phyloP scores from a whole-genome alignment of 2,113 vertebrate genomes.

The Cavia porcellus region DNA sequence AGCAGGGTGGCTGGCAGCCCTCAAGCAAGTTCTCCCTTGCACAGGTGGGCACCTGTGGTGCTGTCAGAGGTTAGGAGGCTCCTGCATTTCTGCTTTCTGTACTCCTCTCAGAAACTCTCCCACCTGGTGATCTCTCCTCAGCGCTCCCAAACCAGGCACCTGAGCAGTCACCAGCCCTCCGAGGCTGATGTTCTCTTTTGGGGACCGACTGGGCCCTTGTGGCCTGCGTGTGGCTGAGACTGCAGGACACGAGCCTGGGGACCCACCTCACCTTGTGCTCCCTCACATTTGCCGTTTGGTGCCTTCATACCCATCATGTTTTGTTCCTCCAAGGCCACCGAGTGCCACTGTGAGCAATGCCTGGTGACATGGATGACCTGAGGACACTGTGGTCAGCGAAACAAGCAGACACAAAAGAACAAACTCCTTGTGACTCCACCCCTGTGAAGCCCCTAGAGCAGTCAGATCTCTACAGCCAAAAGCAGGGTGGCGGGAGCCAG shows the following conservation, averaged over 20 bases:
- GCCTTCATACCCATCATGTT: no score
- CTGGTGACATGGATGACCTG: no score
- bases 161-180: neutral
- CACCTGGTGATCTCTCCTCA: neutral
- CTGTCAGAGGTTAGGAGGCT: neutral
- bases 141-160: neutral
- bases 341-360: no score
- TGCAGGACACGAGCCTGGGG: no score
- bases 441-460: neutral
- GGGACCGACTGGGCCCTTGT: neutral
- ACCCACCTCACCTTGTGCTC: no score
- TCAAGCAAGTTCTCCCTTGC: rapidly evolving
- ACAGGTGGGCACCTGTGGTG: rapidly evolving
- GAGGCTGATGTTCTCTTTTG: neutral
- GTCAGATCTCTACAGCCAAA: neutral
- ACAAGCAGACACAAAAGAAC: no score
- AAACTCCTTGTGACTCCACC: no score
- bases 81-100: rapidly evolving
- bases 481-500: neutral
- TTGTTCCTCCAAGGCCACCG: no score
- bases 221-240: neutral
- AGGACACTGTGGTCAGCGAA: no score
- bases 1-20: neutral
- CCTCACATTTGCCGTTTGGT: no score
- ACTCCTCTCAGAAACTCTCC: no score